Evolutionary conservation across 2,113 vertebrate species (phyloP).

Genomic region (Gasterosteus aculeatus): DNA sequence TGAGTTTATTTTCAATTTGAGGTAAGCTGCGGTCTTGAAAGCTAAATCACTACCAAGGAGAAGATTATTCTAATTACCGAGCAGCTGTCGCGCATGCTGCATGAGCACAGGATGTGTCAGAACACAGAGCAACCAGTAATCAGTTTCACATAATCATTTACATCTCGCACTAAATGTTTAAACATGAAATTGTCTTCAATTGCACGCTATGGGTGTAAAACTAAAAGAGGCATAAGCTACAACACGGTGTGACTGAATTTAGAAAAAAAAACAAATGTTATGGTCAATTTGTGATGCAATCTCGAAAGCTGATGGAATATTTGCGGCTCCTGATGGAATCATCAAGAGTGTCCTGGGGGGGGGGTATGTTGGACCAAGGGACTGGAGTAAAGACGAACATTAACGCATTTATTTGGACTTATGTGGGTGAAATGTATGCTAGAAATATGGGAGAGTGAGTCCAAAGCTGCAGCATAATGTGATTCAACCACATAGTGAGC

Average conservation of each 20-base stretch:
- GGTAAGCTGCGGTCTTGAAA: slow-evolving; percentile 80
- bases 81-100: slow-evolving; percentile 76
- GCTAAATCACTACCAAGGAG: slow-evolving; percentile 81
- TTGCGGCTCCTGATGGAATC: slow-evolving; percentile 45
- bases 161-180: slow-evolving; percentile 61
- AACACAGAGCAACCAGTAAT: slow-evolving; percentile 74
- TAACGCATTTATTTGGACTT: slow-evolving; percentile 7
- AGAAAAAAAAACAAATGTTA: slow-evolving; percentile 59
- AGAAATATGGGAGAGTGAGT: slow-evolving; percentile 17
- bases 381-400: slow-evolving; percentile 7
- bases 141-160: slow-evolving; percentile 78
- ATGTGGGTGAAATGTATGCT: slow-evolving; percentile 35
- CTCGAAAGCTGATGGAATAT: slow-evolving; percentile 51
- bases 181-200: slow-evolving; percentile 76
- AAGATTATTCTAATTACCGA: slow-evolving; percentile 84
- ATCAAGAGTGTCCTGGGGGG: slow-evolving; percentile 1
- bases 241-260: slow-evolving; percentile 55
- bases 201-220: slow-evolving; percentile 71
- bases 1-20: slow-evolving; percentile 85
- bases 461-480: slow-evolving; percentile 22
- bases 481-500: slow-evolving; percentile 44
- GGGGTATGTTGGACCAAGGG: slow-evolving; percentile 41
- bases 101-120: slow-evolving; percentile 72
- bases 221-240: slow-evolving; percentile 59
- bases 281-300: slow-evolving; percentile 67